Evolutionary conservation across 2,113 vertebrate species (phyloP).

Genomic region (Nerophis lumbriciformis): DNA sequence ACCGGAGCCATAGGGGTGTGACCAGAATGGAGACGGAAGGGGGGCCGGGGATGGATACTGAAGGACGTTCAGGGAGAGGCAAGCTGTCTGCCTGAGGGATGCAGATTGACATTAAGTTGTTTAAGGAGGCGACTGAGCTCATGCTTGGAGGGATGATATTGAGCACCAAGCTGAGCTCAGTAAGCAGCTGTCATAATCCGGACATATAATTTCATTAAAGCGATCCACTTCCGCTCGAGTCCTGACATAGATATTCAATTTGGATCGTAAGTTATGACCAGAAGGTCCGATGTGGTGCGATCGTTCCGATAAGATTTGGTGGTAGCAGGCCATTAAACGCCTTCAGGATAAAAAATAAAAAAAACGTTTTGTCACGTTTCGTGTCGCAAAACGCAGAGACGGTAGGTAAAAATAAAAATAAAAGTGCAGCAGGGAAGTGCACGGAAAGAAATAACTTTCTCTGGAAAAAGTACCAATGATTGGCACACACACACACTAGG

Average conservation of each 20-base stretch:
- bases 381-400: too few relatives aligned
- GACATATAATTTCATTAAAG: constrained; percentile 18
- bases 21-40: constrained; percentile 25
- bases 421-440: too few relatives aligned
- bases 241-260: constrained; percentile 22
- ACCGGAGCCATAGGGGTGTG: constrained; percentile 32
- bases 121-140: constrained; percentile 13
- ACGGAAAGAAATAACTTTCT: too few relatives aligned
- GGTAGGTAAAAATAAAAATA: too few relatives aligned
- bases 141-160: constrained; percentile 36
- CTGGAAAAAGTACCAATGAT: too few relatives aligned
- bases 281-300: neutral
- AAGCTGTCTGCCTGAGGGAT: constrained; percentile 9
- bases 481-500: too few relatives aligned
- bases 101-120: constrained; percentile 17
- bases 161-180: constrained; percentile 18
- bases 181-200: constrained; percentile 22
- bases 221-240: constrained; percentile 11
- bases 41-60: neutral
- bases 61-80: constrained; percentile 2
- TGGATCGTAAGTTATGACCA: constrained; percentile 3
- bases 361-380: too few relatives aligned
- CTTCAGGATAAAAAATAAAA: too few relatives aligned
- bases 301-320: neutral
- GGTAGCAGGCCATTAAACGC: too few relatives aligned